These are phyloP conservation scores for Ochotona princeps DNA, from an alignment of 2,113 vertebrate genomes.

Conservation along the genomic window DNA sequence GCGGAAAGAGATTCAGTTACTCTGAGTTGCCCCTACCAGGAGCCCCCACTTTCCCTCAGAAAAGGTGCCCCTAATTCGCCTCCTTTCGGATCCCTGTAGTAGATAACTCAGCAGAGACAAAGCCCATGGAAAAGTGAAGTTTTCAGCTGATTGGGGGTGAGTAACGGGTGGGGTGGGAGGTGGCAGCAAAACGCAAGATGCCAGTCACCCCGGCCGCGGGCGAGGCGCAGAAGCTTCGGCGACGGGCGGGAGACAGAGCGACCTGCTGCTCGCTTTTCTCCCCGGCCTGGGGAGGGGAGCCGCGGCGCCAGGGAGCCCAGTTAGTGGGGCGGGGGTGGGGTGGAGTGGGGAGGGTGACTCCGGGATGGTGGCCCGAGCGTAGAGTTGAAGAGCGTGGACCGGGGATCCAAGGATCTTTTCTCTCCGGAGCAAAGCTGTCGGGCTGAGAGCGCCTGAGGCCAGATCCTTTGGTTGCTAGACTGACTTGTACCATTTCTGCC, in stretches of 20 bases:
- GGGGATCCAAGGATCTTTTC: neutral
- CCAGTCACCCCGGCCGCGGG: constrained; percentile 39
- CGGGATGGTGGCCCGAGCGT: neutral
- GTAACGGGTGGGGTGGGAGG: constrained; percentile 59
- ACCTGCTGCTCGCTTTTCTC: neutral
- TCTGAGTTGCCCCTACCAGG: neutral
- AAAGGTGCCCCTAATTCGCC: constrained; percentile 2
- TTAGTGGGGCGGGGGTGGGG: neutral
- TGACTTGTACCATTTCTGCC: constrained; percentile 21
- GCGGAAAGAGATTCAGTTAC: neutral
- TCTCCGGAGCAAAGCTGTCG: neutral
- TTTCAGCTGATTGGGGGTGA: constrained; percentile 79
- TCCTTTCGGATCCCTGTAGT: neutral
- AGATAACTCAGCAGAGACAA: constrained; percentile 72
- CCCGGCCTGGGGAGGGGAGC: neutral
- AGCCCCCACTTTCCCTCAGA: neutral
- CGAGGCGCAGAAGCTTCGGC: neutral
- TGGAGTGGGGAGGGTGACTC: neutral
- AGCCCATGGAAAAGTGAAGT: constrained; percentile 72
- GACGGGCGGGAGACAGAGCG: neutral
- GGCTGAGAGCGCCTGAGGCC: neutral
- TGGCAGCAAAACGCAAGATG: constrained; percentile 61
- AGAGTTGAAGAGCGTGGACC: neutral
- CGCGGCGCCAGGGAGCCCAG: neutral
- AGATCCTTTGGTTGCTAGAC: neutral